Percentiles rank a stretch among this genome's conserved stretches.
Evolutionary conservation across 2,113 vertebrate species (phyloP).

Genomic region (Megaptera novaeangliae): DNA sequence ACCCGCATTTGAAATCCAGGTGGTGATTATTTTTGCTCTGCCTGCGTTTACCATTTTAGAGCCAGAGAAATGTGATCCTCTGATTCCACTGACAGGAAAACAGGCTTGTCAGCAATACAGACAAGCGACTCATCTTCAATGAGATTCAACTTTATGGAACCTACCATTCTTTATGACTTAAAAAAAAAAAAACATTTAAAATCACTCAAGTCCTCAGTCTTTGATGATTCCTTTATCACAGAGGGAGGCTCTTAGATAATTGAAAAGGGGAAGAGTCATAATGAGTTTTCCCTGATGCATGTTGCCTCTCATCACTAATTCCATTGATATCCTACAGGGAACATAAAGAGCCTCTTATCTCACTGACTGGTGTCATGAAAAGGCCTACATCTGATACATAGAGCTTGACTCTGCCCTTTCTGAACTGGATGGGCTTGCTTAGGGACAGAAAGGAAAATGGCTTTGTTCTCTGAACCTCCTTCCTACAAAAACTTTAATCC

Average conservation of each 20-base stretch:
- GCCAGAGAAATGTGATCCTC: background rate
- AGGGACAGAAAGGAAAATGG: slow-evolving; percentile 2
- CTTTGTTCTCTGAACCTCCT: background rate
- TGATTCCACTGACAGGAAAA: background rate
- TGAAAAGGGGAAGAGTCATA: slow-evolving; percentile 48
- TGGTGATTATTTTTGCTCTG: background rate
- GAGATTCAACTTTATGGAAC: background rate
- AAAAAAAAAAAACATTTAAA: background rate
- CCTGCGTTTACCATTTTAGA: background rate
- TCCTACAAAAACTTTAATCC: background rate
- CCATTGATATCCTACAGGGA: slow-evolving; percentile 37
- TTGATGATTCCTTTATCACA: slow-evolving; percentile 63
- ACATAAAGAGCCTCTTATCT: slow-evolving; percentile 38
- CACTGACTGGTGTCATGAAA: slow-evolving; percentile 37
- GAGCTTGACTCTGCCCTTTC: slow-evolving; percentile 34
- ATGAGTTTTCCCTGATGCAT: slow-evolving; percentile 47
- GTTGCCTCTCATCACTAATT: slow-evolving; percentile 51
- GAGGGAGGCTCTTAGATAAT: slow-evolving; percentile 53
- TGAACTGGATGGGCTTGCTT: background rate
- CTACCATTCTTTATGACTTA: slow-evolving; percentile 5
- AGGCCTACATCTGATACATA: background rate
- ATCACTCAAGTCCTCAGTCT: slow-evolving; percentile 21
- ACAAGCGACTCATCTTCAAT: background rate
- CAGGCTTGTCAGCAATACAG: background rate
- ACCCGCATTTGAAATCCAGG: background rate